phyloP scores from a whole-genome alignment of 2,113 vertebrate genomes.

The Eublepharis macularius region DNA sequence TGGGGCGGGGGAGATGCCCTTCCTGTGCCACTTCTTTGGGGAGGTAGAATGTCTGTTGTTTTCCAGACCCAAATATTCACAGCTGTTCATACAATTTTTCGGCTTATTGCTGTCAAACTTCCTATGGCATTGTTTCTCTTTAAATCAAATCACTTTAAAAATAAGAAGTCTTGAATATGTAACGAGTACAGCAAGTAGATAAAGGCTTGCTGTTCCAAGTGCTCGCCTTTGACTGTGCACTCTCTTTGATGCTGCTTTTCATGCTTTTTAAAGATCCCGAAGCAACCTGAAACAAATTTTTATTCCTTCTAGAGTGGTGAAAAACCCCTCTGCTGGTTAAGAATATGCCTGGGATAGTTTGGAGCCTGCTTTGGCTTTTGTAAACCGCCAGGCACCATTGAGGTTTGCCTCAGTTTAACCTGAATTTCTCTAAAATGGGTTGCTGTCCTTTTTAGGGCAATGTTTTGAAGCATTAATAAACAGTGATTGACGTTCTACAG shows the following conservation, averaged over 20 bases:
- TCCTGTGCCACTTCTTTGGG: too few species aligned
- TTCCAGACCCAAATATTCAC: too few species aligned
- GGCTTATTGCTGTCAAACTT: too few species aligned
- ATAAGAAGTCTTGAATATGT: not conserved
- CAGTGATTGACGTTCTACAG: not conserved
- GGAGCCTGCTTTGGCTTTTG: slow-evolving; percentile 14
- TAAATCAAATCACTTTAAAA: not conserved
- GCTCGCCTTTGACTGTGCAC: not conserved
- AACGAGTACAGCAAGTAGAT: too few species aligned
- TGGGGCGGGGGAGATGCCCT: too few species aligned
- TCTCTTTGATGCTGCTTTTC: slow-evolving; percentile 36
- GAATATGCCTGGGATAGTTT: not conserved
- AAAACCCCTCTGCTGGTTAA: not conserved
- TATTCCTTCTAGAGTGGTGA: slow-evolving; percentile 29
- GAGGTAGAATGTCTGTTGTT: not conserved
- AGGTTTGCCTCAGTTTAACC: slow-evolving; percentile 7
- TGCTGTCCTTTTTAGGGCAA: not conserved
- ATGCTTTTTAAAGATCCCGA: slow-evolving; percentile 15
- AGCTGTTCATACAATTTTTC: not conserved
- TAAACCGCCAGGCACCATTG: not conserved
- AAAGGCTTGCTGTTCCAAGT: too few species aligned
- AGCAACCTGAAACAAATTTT: slow-evolving; percentile 40
- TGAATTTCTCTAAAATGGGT: not conserved
- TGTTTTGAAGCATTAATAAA: not conserved
- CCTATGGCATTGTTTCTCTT: not conserved